A percentile compares a stretch with the other conserved stretches of the same genome.
These are phyloP conservation scores for Plecotus auritus DNA, from an alignment of 2,113 vertebrate genomes.

Conservation along the genomic window DNA sequence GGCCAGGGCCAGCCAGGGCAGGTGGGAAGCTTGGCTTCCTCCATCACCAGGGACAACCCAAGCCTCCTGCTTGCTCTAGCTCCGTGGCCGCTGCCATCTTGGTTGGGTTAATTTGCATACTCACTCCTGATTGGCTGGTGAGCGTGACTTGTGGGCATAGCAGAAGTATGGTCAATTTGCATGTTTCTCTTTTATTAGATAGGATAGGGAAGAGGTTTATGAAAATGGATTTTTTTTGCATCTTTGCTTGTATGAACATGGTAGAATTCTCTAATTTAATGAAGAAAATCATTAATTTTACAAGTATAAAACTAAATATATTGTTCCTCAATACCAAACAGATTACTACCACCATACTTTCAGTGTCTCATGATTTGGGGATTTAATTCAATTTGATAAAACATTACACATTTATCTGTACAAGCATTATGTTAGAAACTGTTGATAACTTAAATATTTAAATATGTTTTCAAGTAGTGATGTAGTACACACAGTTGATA, in stretches of 20 bases:
- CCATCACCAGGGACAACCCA: no score
- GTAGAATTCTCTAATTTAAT: neutral
- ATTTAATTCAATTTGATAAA: neutral
- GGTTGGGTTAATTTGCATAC: no score
- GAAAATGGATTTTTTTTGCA: neutral
- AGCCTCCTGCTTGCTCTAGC: no score
- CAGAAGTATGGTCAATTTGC: no score
- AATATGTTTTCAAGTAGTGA: neutral
- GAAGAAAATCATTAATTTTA: neutral
- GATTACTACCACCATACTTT: neutral
- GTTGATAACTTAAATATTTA: neutral
- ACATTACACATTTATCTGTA: neutral
- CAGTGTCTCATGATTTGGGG: neutral
- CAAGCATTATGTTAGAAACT: neutral
- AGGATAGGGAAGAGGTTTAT: neutral
- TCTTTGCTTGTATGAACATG: neutral
- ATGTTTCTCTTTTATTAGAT: no score
- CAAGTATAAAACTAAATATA: neutral
- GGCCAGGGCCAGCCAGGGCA: no score
- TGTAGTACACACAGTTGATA: neutral
- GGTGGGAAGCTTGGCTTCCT: no score
- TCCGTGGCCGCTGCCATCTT: no score
- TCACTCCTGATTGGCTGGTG: no score
- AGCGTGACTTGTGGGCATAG: no score
- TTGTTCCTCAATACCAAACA: neutral